These are phyloP conservation scores for Ceratina calcarata DNA, from an alignment of 1,140 invertebrate species.

Conservation along the genomic window DNA sequence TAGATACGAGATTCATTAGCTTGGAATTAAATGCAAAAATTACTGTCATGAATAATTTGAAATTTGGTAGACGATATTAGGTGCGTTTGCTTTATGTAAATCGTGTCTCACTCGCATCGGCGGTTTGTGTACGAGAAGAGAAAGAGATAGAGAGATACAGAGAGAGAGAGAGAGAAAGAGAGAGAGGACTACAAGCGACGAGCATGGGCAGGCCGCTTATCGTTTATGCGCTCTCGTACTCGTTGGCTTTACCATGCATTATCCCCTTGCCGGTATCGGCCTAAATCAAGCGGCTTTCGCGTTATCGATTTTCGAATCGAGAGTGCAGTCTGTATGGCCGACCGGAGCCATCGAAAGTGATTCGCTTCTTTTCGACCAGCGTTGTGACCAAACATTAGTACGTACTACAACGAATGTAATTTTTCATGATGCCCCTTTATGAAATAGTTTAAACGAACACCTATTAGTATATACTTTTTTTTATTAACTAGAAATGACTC, in stretches of 20 bases:
- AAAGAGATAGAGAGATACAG: too few species aligned
- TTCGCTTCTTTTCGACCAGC: slow-evolving; percentile 30
- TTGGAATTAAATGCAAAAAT: too few species aligned
- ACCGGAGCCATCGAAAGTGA: slow-evolving; percentile 61
- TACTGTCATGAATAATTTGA: too few species aligned
- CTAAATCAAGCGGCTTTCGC: slow-evolving; percentile 57
- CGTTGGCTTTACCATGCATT: slow-evolving; percentile 65
- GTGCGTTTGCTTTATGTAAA: slow-evolving; percentile 72
- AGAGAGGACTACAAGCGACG: slow-evolving; percentile 40
- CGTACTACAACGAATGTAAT: too few species aligned
- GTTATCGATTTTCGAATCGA: slow-evolving; percentile 60
- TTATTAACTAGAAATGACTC: too few species aligned
- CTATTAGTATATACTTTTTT: too few species aligned
- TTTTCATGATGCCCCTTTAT: too few species aligned
- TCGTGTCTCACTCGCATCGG: slow-evolving; percentile 57
- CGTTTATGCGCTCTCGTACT: slow-evolving; percentile 64
- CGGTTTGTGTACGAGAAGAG: slow-evolving; percentile 41
- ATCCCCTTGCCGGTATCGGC: slow-evolving; percentile 59
- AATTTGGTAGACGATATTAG: too few species aligned
- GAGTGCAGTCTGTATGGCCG: not conserved
- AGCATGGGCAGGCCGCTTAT: slow-evolving; percentile 54
- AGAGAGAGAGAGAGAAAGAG: too few species aligned
- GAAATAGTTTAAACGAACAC: too few species aligned
- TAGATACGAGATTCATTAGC: too few species aligned
- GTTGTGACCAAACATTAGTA: too few species aligned